Evolutionary conservation across 2,888 invertebrate species (phyloP), one percentile per base, ranked within the genome.

Genomic region (Trypoxylon attenuatum): DNA sequence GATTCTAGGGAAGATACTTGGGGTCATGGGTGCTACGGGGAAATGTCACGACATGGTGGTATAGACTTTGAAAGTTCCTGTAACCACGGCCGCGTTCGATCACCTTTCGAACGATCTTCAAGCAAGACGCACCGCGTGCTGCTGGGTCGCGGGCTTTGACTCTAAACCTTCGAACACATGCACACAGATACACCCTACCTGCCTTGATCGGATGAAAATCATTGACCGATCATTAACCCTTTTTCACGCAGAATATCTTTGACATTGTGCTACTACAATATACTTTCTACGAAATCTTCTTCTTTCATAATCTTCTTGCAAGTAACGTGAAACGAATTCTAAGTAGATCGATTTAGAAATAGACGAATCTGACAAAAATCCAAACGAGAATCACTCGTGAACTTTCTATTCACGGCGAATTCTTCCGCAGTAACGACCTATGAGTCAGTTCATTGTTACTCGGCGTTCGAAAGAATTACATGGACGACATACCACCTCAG

Each of bases 31-130:
- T 73, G 59, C 58, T 60, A 42, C 55, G 52, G 62, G 67, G 70
- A 80, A 80, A 80, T 80, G 80, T 78, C 80, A 80, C 59, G 74
- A 49, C 33, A n/a, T n/a, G 38, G 38, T 58, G 61, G 46, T 63
- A 53, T 25, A 65, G 51, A 65, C 52, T 69, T 64, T 61, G 69
- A 73, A 49, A 38, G 60, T 69, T 51, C 45, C 58, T 63, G 56
- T 52, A 74, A 27, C 60, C 62, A 65, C 60, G 58, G 47, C 60
- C 64, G 60, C 62, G 58, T 75, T 69, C 69, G 60, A 71, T 69
- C 57, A 73, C 66, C 71, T 69, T 69, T 72, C 62, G 22, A 66
- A 66, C 66, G 56, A 50, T 65, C 39, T 21, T 41, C 60, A 25
- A 58, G 49, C 55, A n/a, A n/a, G n/a, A n/a, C n/a, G n/a, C n/a